Evolutionary conservation across 2,888 invertebrate species (phyloP).

Genomic region (Acheta domesticus): DNA sequence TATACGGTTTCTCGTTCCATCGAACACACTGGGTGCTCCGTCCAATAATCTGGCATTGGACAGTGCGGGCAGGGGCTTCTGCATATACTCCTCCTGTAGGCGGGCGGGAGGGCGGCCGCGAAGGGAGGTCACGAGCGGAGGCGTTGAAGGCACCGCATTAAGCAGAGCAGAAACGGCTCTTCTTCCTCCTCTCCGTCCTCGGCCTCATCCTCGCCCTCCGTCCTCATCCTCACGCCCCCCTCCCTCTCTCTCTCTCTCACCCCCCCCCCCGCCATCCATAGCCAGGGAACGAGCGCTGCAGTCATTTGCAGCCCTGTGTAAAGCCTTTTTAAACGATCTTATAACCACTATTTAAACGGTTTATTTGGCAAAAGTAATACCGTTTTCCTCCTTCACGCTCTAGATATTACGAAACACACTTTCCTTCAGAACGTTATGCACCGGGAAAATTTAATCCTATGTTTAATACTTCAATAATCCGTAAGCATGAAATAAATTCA

Average conservation of each 20-base stretch:
- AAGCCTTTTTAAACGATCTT: conserved; percentile 18
- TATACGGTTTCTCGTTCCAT: too few species aligned
- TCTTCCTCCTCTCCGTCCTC: not conserved
- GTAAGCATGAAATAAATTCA: not conserved
- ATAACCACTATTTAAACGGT: conserved; percentile 11
- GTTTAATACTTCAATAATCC: not conserved
- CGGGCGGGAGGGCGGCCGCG: too few species aligned
- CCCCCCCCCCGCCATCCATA: not conserved
- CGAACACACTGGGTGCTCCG: too few species aligned
- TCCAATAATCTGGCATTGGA: too few species aligned
- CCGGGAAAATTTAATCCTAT: not conserved
- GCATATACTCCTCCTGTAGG: too few species aligned
- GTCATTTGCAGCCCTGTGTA: not conserved
- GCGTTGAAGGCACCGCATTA: not conserved
- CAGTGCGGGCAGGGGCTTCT: too few species aligned
- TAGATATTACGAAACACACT: not conserved
- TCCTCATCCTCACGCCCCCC: not conserved
- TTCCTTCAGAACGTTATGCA: not conserved
- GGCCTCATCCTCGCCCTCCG: not conserved
- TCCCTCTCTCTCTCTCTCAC: too few species aligned
- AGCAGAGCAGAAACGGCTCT: not conserved
- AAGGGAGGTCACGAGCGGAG: too few species aligned
- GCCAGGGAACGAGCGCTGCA: not conserved
- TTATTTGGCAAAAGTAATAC: conserved; percentile 18
- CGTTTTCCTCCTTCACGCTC: conserved; percentile 18